Base-by-base conservation (phyloP, 2,888 invertebrate genomes). In the Punctoribates punctum region DNA sequence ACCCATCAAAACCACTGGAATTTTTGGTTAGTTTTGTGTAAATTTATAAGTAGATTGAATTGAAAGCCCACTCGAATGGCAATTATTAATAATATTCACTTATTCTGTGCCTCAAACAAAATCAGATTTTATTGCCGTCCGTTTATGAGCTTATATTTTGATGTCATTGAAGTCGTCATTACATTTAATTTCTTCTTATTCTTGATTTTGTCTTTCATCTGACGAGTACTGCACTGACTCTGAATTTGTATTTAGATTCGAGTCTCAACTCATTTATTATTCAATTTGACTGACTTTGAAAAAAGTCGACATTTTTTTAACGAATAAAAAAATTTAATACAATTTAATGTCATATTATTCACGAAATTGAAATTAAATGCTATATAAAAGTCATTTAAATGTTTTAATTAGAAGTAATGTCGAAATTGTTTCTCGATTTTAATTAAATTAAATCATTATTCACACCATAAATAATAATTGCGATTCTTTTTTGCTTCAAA, bases 171-270 rank as follows among this genome's bases (percentile, higher is more conserved):
- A 15, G n/a, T 65, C 34, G 34, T 65, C 34, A 65, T 65, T n/a
- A 13, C 65, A 65, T 17, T 65, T 65, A 65, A 65, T 65, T 34
- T 60, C 60, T 60, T 27, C 23, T 23, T 23, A 60, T 23, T 60
- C 23, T 25, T 23, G 6, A 8, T 20, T 60, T 60, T n/a, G n/a
- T n/a, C n/a, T n/a, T n/a, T n/a, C n/a, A n/a, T n/a, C n/a, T n/a
- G n/a, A n/a, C n/a, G 17, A 54, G 54, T 42, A 42, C 13, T 42
- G 6, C 42, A 42, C 42, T 42, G 42, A 42, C 42, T 42, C 42
- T 42, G 6, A 42, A 42, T 51, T 51, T 51, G 17, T 51, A 51
- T 51, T 51, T 51, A 13, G 51, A 51, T 51, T 51, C 17, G 11
- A 6, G 15, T 13, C 17, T 23, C 25, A 25, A 57, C 57, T 57